phyloP scores from a whole-genome alignment of 2,888 invertebrate species.

The Thereva nobilitata region DNA sequence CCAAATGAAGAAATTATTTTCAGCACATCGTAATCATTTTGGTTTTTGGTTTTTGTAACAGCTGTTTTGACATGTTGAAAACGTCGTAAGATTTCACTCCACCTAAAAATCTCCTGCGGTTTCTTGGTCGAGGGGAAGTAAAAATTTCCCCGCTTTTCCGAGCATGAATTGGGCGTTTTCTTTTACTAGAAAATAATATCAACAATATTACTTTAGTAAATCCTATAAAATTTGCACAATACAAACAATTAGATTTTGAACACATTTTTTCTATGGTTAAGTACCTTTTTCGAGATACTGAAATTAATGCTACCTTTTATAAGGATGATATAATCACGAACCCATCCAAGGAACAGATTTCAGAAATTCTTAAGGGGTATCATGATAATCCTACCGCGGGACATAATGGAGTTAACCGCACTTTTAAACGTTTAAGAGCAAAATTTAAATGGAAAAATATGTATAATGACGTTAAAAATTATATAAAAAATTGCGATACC shows the following conservation, averaged over 20 bases:
- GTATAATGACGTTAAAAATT: constrained; percentile 48
- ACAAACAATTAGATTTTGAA: background rate
- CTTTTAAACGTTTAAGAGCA: constrained; percentile 43
- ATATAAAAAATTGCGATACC: constrained; percentile 46
- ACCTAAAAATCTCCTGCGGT: too few relatives aligned
- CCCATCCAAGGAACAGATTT: background rate
- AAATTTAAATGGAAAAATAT: constrained; percentile 48
- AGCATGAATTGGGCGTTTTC: too few relatives aligned
- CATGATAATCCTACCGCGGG: constrained; percentile 13
- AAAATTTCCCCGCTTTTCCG: too few relatives aligned
- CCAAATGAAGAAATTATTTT: too few relatives aligned
- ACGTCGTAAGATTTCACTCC: too few relatives aligned
- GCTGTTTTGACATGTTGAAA: too few relatives aligned
- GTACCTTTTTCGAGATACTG: background rate
- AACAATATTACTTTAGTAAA: background rate
- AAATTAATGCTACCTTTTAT: background rate
- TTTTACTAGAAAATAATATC: background rate
- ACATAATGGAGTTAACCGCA: background rate
- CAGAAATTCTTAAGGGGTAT: background rate
- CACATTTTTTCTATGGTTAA: background rate
- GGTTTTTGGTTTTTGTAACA: too few relatives aligned
- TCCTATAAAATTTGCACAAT: background rate
- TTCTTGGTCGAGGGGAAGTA: too few relatives aligned
- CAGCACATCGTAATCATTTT: too few relatives aligned
- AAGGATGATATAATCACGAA: background rate